phyloP scores from a whole-genome alignment of 1,140 invertebrate species.

The Stegodyphus mimosarum region DNA sequence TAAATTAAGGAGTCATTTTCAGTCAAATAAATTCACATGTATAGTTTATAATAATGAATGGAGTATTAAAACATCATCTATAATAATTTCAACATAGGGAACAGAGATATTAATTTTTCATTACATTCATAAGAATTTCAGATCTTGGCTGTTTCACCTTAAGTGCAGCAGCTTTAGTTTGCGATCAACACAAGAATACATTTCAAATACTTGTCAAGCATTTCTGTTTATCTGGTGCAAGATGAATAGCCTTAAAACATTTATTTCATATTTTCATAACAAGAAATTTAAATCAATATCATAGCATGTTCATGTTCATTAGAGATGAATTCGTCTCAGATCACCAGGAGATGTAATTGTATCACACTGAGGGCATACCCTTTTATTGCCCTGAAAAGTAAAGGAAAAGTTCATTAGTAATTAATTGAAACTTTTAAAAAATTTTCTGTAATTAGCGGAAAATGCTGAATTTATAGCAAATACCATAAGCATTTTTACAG shows the following conservation, averaged over 20 bases:
- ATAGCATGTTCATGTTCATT: conserved; percentile 52
- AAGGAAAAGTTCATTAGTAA: background rate
- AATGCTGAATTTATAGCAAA: too few relatives aligned
- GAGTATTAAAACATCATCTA: too few relatives aligned
- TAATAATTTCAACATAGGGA: too few relatives aligned
- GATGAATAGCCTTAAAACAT: background rate
- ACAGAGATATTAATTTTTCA: too few relatives aligned
- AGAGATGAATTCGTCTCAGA: conserved; percentile 89
- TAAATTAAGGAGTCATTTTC: too few relatives aligned
- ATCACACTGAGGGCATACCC: conserved; percentile 95
- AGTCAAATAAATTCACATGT: too few relatives aligned
- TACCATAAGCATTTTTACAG: too few relatives aligned
- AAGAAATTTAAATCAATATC: too few relatives aligned
- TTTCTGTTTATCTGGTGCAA: background rate
- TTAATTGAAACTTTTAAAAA: too few relatives aligned
- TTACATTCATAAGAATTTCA: background rate
- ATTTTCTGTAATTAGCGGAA: too few relatives aligned
- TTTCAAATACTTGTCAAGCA: background rate
- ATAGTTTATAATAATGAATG: too few relatives aligned
- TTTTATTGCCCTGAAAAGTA: conserved; percentile 81
- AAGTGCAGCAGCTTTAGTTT: background rate
- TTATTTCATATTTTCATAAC: background rate
- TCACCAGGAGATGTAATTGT: conserved; percentile 90
- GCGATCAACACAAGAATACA: background rate
- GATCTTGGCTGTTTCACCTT: background rate